Evolutionary conservation across 2,113 vertebrate species (phyloP).

Genomic region (Rallus limicola): DNA sequence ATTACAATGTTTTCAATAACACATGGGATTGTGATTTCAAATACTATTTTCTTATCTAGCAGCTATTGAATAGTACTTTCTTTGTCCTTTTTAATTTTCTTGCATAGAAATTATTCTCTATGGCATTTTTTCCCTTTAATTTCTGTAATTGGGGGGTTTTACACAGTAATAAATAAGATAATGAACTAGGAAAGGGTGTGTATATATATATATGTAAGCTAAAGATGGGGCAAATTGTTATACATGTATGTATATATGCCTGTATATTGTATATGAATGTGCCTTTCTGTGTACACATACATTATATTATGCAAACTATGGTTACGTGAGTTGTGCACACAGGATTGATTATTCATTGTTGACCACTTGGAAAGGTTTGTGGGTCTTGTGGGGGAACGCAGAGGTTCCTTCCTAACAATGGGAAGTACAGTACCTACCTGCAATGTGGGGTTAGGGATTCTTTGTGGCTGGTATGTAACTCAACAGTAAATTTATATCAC

Average conservation of each 20-base stretch:
- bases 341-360: neutral
- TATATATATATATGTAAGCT: neutral
- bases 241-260: rapidly evolving
- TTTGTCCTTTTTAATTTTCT: neutral
- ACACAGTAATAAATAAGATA: neutral
- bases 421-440: neutral
- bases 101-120: neutral
- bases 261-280: neutral
- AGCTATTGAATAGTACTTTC: neutral
- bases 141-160: neutral
- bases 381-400: neutral
- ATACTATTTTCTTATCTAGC: neutral
- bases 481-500: neutral
- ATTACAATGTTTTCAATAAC: neutral
- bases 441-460: neutral
- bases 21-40: neutral
- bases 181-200: neutral
- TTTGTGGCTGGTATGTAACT: neutral
- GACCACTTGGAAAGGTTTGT: neutral
- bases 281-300: neutral
- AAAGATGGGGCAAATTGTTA: neutral
- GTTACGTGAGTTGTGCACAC: neutral
- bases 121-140: neutral
- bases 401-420: neutral
- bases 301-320: neutral